Percentiles rank a stretch among this genome's conserved stretches.
Conservation (phyloP, 1,140 invertebrate species). For the Sycophila sp. region DNA sequence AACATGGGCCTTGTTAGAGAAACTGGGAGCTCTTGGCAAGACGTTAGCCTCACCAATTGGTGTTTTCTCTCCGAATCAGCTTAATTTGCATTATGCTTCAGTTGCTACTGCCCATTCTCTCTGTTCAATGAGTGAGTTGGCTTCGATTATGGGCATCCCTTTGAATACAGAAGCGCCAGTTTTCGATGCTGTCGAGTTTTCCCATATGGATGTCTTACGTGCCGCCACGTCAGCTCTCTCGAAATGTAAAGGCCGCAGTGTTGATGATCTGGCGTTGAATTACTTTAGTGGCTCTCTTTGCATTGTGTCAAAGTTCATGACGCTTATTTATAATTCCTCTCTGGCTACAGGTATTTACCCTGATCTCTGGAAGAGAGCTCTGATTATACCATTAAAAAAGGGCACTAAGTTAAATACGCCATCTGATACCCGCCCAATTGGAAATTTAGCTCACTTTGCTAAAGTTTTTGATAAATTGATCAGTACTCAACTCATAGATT, state of each 20-base stretch:
- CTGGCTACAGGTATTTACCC: not conserved
- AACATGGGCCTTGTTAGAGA: too few species aligned
- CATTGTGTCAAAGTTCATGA: not conserved
- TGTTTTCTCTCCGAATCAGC: too few species aligned
- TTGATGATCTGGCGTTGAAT: not conserved
- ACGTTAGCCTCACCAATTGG: too few species aligned
- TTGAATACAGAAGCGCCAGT: too few species aligned
- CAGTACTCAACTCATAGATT: not conserved
- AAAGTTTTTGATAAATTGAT: not conserved
- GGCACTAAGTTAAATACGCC: not conserved
- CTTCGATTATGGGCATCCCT: too few species aligned
- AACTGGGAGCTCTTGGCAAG: too few species aligned
- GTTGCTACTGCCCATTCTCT: too few species aligned
- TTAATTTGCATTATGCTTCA: too few species aligned
- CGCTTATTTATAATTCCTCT: not conserved
- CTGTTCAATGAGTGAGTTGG: too few species aligned
- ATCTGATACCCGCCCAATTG: not conserved
- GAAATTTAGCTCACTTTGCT: conserved; percentile 4
- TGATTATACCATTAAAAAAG: not conserved
- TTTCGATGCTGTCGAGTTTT: too few species aligned
- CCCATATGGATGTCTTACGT: too few species aligned
- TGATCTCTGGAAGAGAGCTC: not conserved
- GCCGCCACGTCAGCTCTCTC: not conserved
- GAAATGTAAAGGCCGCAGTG: not conserved
- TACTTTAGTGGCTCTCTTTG: not conserved